A percentile compares a stretch with the other conserved stretches of the same genome.
These are phyloP conservation scores for Microhierax caerulescens DNA, from an alignment of 2,797 vertebrate genomes.

Conservation along the genomic window DNA sequence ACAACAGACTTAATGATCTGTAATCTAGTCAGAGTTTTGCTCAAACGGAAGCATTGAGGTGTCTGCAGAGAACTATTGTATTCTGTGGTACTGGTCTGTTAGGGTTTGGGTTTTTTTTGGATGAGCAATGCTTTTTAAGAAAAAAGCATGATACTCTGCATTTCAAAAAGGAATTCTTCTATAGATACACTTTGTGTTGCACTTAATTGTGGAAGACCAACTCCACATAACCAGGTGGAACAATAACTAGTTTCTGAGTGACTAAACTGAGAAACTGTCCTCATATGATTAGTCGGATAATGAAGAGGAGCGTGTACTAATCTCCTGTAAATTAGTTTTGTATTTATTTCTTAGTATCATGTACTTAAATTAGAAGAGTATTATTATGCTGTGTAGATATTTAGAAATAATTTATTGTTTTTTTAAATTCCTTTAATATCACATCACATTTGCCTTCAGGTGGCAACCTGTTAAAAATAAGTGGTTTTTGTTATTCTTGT, in stretches of 20 bases:
- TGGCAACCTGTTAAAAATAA: background rate
- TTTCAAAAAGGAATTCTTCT: background rate
- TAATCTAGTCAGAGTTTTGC: background rate
- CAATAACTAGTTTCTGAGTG: background rate
- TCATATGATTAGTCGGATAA: background rate
- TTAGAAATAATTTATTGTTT: background rate
- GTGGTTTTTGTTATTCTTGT: background rate
- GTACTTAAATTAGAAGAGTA: background rate
- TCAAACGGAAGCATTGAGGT: background rate
- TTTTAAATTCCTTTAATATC: background rate
- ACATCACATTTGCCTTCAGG: background rate
- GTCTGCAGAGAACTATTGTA: background rate
- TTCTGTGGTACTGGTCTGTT: background rate
- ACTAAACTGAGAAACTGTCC: background rate
- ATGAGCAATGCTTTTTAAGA: background rate
- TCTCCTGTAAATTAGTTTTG: background rate
- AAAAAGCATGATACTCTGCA: background rate
- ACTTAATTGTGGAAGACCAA: background rate
- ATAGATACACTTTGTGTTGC: background rate
- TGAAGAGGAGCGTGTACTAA: background rate
- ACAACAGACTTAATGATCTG: background rate
- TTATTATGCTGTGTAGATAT: background rate
- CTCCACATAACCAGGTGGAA: background rate
- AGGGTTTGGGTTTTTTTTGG: background rate
- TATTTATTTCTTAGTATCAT: background rate